Conservation (phyloP, 2,888 invertebrate genomes). For the Zelleria hepariella region DNA sequence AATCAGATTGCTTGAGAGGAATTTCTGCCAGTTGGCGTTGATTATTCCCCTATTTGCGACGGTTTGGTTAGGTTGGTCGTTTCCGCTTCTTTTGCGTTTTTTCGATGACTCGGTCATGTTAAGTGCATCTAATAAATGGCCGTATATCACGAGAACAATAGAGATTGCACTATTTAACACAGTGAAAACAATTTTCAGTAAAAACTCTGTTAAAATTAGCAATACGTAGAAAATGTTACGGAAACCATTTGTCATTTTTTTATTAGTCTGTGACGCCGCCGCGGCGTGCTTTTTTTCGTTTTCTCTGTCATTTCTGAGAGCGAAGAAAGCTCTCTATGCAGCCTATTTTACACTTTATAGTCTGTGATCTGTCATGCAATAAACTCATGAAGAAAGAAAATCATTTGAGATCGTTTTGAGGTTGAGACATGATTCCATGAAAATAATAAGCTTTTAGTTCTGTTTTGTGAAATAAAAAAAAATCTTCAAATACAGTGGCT, state of each 20-base stretch:
- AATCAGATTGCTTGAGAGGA: slow-evolving; percentile 39
- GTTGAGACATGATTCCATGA: no score
- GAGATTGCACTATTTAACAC: slow-evolving; percentile 21
- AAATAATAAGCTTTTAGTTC: no score
- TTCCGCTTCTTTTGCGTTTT: slow-evolving; percentile 37
- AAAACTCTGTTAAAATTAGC: slow-evolving; percentile 35
- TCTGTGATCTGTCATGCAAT: no score
- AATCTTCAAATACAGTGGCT: no score
- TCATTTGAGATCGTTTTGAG: no score
- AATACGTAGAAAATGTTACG: slow-evolving; percentile 35
- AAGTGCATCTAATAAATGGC: slow-evolving; percentile 27
- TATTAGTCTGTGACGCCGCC: no score
- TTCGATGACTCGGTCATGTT: slow-evolving; percentile 52
- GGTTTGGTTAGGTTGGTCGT: slow-evolving; percentile 37
- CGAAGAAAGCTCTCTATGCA: no score
- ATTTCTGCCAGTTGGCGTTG: slow-evolving; percentile 60
- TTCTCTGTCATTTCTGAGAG: no score
- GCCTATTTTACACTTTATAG: no score
- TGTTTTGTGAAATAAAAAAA: no score
- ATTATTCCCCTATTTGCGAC: slow-evolving; percentile 39
- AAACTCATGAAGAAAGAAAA: no score
- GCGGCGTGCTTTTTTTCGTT: no score
- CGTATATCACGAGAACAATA: slow-evolving; percentile 24
- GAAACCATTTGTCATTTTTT: slow-evolving; percentile 42
- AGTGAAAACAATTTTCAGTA: slow-evolving; percentile 32